Percentiles rank a stretch among this genome's conserved stretches.
Evolutionary conservation across 2,888 invertebrate species (phyloP).

Genomic region (Drosophila yooni): DNA sequence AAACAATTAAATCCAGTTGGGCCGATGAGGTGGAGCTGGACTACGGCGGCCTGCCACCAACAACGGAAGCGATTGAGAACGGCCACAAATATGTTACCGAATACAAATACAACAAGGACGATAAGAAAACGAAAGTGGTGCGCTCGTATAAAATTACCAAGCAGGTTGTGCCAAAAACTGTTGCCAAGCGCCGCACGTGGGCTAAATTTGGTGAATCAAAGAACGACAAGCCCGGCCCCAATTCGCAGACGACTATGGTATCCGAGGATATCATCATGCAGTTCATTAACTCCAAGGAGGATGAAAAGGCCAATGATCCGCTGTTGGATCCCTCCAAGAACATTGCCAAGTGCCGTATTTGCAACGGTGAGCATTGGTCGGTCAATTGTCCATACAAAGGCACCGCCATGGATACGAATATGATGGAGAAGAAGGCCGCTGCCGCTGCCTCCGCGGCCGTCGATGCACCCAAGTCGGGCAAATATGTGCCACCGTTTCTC

Average conservation of each 20-base stretch:
- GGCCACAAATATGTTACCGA: conserved; percentile 96
- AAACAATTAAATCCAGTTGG: conserved; percentile 95
- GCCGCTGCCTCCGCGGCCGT: conserved; percentile 82
- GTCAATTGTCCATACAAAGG: conserved; percentile 99
- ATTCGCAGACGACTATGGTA: conserved; percentile 98
- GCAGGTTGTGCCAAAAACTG: conserved; percentile 94
- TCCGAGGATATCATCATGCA: conserved; percentile 98
- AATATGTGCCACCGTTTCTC: conserved; percentile 95
- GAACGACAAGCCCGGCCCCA: conserved; percentile 97
- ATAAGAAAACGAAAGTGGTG: conserved; percentile 94
- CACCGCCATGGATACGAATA: conserved; percentile 90
- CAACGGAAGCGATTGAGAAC: conserved; percentile 93
- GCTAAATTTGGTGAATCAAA: conserved; percentile 97
- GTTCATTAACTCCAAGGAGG: conserved; percentile 94
- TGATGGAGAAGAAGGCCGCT: conserved; percentile 86
- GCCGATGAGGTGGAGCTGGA: conserved; percentile 98
- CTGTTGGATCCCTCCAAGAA: conserved; percentile 93
- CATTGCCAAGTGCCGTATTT: conserved; percentile 92
- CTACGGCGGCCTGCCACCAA: conserved; percentile 90
- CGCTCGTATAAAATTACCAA: conserved; percentile 97
- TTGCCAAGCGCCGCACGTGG: conserved; percentile 97
- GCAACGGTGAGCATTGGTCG: conserved; percentile 99
- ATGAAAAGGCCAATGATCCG: conserved; percentile 94
- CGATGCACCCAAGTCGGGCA: conserved; percentile 85
- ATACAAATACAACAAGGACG: conserved; percentile 95